Conservation (phyloP, 2,113 vertebrate species). For the Ceuthmochares aereus region DNA sequence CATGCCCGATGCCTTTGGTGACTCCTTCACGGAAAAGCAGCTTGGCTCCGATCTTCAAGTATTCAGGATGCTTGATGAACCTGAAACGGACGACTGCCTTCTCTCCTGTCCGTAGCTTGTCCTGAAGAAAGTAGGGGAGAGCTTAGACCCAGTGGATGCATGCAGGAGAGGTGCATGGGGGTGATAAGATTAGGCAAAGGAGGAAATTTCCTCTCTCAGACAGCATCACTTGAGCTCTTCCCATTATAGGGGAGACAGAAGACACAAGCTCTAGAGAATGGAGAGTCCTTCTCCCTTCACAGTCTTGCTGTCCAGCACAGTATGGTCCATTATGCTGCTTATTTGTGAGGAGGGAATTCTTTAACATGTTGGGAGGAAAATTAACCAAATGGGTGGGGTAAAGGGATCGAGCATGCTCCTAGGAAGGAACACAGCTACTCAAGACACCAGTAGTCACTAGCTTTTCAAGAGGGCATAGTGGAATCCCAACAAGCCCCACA, state of each 20-base stretch:
- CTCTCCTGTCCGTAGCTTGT: constrained; percentile 95
- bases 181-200: background rate
- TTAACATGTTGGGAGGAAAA: background rate
- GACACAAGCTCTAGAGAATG: background rate
- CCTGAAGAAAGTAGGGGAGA: constrained; percentile 74
- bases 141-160: background rate
- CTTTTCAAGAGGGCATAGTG: background rate
- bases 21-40: constrained; percentile 95
- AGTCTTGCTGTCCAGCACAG: background rate
- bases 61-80: constrained; percentile 98
- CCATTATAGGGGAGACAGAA: background rate
- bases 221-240: background rate
- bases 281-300: background rate
- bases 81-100: constrained; percentile 95
- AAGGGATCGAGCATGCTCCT: background rate
- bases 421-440: background rate
- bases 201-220: background rate
- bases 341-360: background rate
- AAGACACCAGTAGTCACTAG: background rate
- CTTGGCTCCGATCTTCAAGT: constrained; percentile 95
- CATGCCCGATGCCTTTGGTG: constrained; percentile 97
- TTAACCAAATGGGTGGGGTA: background rate
- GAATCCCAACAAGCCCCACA: background rate
- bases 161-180: background rate
- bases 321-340: background rate